These are phyloP conservation scores for Caenorhabditis japonica DNA, from an alignment of 2,888 invertebrate species.

Conservation along the genomic window DNA sequence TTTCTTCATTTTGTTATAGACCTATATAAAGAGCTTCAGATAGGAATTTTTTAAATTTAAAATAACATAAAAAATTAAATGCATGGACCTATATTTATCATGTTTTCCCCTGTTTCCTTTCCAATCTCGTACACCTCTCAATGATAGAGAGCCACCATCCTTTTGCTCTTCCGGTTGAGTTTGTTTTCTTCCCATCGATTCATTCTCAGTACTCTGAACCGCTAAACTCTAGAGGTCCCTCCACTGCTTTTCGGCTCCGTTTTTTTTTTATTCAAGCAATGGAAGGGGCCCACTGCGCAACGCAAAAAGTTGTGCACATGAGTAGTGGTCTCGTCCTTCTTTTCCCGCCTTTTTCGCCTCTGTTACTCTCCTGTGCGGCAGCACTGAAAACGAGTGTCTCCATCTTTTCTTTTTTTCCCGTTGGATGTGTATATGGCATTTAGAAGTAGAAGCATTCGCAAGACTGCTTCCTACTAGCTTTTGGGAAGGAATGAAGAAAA, in stretches of 20 bases:
- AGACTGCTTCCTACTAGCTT: conserved; percentile 20
- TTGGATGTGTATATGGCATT: conserved; percentile 49
- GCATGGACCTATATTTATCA: too few relatives aligned
- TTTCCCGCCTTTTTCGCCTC: conserved; percentile 14
- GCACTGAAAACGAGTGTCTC: conserved; percentile 37
- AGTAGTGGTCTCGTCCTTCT: conserved; percentile 40
- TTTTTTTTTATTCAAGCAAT: conserved; percentile 25
- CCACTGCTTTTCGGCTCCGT: conserved; percentile 28
- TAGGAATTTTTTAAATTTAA: too few relatives aligned
- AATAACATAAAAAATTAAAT: too few relatives aligned
- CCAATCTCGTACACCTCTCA: conserved; percentile 13
- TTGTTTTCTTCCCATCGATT: conserved; percentile 28
- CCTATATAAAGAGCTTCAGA: not conserved
- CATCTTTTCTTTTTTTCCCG: conserved; percentile 43
- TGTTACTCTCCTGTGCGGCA: conserved; percentile 21
- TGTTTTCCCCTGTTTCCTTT: too few relatives aligned
- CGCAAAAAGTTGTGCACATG: conserved; percentile 48
- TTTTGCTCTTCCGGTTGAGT: conserved; percentile 25
- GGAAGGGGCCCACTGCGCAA: conserved; percentile 46
- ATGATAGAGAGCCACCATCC: not conserved
- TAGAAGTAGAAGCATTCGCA: conserved; percentile 50
- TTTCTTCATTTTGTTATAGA: not conserved
- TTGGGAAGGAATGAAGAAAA: conserved; percentile 15
- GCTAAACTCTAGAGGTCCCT: conserved; percentile 15
- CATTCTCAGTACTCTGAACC: conserved; percentile 6